Conservation (phyloP, 2,113 vertebrate species). For the Nothoprocta perdicaria region DNA sequence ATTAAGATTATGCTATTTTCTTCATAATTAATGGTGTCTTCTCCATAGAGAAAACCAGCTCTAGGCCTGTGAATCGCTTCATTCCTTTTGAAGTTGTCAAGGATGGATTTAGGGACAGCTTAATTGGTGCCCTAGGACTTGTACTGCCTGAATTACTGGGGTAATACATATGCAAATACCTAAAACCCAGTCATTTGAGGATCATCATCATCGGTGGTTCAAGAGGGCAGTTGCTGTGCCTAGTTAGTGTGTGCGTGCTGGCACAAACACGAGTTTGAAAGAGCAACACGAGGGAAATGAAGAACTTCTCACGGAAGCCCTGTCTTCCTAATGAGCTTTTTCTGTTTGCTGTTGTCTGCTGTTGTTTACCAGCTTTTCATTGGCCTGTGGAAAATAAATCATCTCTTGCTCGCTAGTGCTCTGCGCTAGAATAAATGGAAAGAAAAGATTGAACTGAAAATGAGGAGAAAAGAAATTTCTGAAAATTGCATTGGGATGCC, state of each 20-base stretch:
- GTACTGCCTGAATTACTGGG: not conserved
- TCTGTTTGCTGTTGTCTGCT: not conserved
- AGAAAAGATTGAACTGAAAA: not conserved
- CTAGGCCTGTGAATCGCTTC: not conserved
- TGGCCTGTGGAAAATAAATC: not conserved
- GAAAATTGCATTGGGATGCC: not conserved
- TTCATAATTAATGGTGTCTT: not conserved
- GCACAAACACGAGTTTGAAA: not conserved
- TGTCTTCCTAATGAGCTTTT: conserved; percentile 28
- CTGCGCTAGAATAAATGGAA: not conserved
- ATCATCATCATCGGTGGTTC: not conserved
- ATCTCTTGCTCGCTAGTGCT: not conserved
- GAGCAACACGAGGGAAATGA: not conserved
- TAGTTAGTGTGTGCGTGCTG: not conserved
- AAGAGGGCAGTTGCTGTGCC: not conserved
- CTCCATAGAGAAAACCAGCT: not conserved
- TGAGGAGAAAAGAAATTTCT: not conserved
- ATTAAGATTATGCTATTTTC: not conserved
- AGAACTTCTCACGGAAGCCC: not conserved
- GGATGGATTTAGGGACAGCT: not conserved
- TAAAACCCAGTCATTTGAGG: not conserved
- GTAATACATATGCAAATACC: not conserved
- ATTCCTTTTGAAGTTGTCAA: not conserved
- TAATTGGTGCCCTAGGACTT: not conserved
- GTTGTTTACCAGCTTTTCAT: not conserved